Conservation (phyloP, 2,113 vertebrate genomes). For the Guaruba guarouba region DNA sequence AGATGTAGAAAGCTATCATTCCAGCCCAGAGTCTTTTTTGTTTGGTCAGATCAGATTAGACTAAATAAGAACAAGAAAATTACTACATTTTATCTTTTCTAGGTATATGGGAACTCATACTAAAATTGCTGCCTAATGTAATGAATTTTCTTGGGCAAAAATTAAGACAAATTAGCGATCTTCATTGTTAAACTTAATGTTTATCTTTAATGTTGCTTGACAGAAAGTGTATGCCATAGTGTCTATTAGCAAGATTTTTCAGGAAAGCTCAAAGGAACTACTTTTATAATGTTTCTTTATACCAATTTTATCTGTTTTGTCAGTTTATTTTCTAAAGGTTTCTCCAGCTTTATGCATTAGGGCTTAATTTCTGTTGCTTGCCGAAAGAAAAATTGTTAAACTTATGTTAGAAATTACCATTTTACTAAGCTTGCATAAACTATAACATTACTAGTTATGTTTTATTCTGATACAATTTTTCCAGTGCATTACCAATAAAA, state of each 20-base stretch:
- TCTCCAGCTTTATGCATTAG: not conserved
- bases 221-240: not conserved
- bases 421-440: not conserved
- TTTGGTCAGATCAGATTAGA: not conserved
- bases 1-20: not conserved
- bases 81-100: not conserved
- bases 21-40: not conserved
- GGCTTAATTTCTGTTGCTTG: not conserved
- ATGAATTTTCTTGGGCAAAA: not conserved
- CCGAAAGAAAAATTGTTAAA: not conserved
- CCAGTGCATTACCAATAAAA: not conserved
- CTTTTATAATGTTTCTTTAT: not conserved
- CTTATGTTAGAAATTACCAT: not conserved
- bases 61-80: not conserved
- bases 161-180: not conserved
- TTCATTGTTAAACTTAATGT: not conserved
- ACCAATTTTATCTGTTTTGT: not conserved
- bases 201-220: not conserved
- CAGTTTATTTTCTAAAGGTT: not conserved
- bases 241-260: not conserved
- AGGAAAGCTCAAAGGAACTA: not conserved
- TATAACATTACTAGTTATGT: not conserved
- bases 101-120: not conserved
- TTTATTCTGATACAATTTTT: not conserved
- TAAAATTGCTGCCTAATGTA: not conserved